phyloP scores from a whole-genome alignment of 2,888 invertebrate genomes.

The Netelia melanura region DNA sequence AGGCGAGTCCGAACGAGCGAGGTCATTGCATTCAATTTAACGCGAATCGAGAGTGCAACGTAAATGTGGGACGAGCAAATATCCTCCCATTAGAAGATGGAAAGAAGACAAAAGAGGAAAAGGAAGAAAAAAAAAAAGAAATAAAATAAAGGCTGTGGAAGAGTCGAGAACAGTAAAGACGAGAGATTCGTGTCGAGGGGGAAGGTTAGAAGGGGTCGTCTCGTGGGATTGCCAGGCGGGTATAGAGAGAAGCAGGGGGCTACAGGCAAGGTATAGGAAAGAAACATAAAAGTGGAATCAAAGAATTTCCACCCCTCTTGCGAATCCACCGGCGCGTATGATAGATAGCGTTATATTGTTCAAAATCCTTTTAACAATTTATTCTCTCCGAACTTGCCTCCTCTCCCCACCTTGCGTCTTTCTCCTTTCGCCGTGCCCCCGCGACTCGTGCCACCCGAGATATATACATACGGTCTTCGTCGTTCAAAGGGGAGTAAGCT shows the following conservation, averaged over 20 bases:
- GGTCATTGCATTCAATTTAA: slow-evolving; percentile 53
- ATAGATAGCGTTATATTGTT: slow-evolving; percentile 79
- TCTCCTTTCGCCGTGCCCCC: slow-evolving; percentile 8
- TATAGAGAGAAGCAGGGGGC: slow-evolving; percentile 28
- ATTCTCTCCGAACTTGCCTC: slow-evolving; percentile 68
- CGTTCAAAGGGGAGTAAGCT: slow-evolving; percentile 66
- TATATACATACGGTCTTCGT: slow-evolving; percentile 48
- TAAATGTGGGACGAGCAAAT: slow-evolving; percentile 24
- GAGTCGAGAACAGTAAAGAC: neutral
- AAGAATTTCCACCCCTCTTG: slow-evolving; percentile 72
- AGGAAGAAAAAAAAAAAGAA: slow-evolving; percentile 5
- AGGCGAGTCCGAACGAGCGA: slow-evolving; percentile 23
- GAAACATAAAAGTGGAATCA: slow-evolving; percentile 74
- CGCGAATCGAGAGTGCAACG: slow-evolving; percentile 27
- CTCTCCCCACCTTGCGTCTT: slow-evolving; percentile 56
- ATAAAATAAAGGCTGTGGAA: neutral
- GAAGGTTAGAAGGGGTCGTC: slow-evolving; percentile 8
- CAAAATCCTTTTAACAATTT: slow-evolving; percentile 81
- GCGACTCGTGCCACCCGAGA: slow-evolving; percentile 27
- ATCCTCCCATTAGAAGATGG: slow-evolving; percentile 17
- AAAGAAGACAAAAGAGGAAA: slow-evolving; percentile 2
- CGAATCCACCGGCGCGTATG: slow-evolving; percentile 72
- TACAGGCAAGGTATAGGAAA: slow-evolving; percentile 33
- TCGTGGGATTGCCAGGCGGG: neutral
- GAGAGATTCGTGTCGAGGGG: neutral